Conservation (phyloP, 1,140 invertebrate species). For the Procambarus clarkii region DNA sequence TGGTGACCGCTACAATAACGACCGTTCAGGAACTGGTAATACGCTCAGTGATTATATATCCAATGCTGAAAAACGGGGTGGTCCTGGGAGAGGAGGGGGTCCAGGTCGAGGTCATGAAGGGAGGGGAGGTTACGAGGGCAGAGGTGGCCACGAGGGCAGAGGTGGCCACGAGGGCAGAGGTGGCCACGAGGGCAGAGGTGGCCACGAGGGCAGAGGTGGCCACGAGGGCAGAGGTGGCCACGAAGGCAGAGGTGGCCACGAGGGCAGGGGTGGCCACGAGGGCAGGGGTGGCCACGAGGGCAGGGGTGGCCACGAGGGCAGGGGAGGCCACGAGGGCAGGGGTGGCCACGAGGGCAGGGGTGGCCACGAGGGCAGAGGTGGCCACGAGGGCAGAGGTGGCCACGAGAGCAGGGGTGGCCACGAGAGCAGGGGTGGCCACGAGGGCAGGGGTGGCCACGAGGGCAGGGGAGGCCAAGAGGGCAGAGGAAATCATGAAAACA, state of each 20-base stretch:
- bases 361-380: conserved; percentile 25
- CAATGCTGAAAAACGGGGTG: conserved; percentile 56
- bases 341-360: no score
- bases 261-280: conserved; percentile 32
- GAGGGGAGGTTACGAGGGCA: conserved; percentile 25
- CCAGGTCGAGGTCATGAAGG: conserved; percentile 38
- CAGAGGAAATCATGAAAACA: conserved; percentile 12
- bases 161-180: conserved; percentile 32
- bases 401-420: conserved; percentile 35
- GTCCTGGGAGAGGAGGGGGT: conserved; percentile 39
- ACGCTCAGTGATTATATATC: conserved; percentile 62
- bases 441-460: conserved; percentile 37
- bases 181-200: conserved; percentile 8
- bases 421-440: conserved; percentile 30
- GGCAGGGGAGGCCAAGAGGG: conserved; percentile 19
- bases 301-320: conserved; percentile 34
- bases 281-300: conserved; percentile 36
- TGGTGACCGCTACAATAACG: conserved; percentile 62
- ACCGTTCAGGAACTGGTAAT: conserved; percentile 65
- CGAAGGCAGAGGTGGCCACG: conserved; percentile 1
- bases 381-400: conserved; percentile 6
- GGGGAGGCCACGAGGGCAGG: no score
- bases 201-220: conserved; percentile 24
- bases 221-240: conserved; percentile 44
- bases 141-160: conserved; percentile 36